Evolutionary conservation across 2,888 invertebrate genomes (phyloP).

Genomic region (Pardosa pseudoannulata): DNA sequence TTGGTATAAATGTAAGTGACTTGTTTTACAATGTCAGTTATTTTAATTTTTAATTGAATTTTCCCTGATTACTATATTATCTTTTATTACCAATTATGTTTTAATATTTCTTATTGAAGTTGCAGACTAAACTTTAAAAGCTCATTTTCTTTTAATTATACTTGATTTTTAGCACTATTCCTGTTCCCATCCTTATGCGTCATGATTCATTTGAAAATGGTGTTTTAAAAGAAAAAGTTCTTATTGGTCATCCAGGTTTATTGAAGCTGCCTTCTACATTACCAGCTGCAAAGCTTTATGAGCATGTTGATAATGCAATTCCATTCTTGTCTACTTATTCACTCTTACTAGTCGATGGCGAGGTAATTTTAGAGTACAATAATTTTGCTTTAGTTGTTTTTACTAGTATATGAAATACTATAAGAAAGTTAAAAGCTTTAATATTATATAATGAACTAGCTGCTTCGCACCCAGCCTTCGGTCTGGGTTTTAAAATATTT

Average conservation of each 20-base stretch:
- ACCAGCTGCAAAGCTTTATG: constrained; percentile 79
- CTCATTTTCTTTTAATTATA: too few relatives aligned
- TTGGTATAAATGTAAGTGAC: too few relatives aligned
- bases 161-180: constrained; percentile 79
- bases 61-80: too few relatives aligned
- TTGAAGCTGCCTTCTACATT: constrained; percentile 81
- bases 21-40: too few relatives aligned
- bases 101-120: too few relatives aligned
- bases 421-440: not conserved
- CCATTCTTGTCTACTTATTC: constrained; percentile 79
- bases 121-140: too few relatives aligned
- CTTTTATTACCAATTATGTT: too few relatives aligned
- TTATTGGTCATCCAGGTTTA: constrained; percentile 81
- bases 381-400: too few relatives aligned
- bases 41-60: too few relatives aligned
- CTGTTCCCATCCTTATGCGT: constrained; percentile 81
- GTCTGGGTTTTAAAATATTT: too few relatives aligned
- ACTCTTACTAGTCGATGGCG: constrained; percentile 81
- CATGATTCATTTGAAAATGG: constrained; percentile 77
- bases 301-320: constrained; percentile 79
- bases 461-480: too few relatives aligned
- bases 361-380: constrained; percentile 76
- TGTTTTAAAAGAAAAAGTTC: constrained; percentile 73
- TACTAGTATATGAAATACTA: not conserved
- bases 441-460: too few relatives aligned